phyloP scores from a whole-genome alignment of 2,888 invertebrate species.

The Coelopa pilipes region DNA sequence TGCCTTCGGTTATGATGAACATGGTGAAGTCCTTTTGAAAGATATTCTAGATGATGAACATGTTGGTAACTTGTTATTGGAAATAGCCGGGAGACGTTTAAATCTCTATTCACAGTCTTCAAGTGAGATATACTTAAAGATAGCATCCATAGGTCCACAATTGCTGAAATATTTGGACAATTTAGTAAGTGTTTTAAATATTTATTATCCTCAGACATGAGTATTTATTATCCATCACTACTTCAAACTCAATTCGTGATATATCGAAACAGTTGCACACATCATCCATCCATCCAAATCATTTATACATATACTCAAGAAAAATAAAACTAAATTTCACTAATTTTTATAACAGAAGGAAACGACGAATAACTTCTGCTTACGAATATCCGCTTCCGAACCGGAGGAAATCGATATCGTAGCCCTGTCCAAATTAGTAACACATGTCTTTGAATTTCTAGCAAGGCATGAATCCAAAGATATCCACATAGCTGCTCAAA shows the following conservation, averaged over 20 bases:
- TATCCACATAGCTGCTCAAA: slow-evolving; percentile 67
- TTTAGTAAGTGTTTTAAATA: slow-evolving; percentile 68
- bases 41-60: slow-evolving; percentile 76
- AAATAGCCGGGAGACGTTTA: slow-evolving; percentile 84
- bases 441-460: slow-evolving; percentile 65
- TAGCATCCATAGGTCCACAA: slow-evolving; percentile 81
- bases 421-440: slow-evolving; percentile 64
- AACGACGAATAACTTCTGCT: slow-evolving; percentile 39
- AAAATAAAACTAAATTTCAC: neutral
- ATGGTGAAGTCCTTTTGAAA: slow-evolving; percentile 73
- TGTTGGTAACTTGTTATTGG: slow-evolving; percentile 78
- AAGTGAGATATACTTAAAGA: slow-evolving; percentile 72
- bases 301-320: neutral
- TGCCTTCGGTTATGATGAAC: slow-evolving; percentile 72
- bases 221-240: slow-evolving; percentile 39
- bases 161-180: slow-evolving; percentile 81
- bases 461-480: slow-evolving; percentile 60
- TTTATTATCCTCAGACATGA: slow-evolving; percentile 50
- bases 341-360: slow-evolving; percentile 37
- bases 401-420: slow-evolving; percentile 60
- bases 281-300: no score
- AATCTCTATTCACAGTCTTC: slow-evolving; percentile 74
- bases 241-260: neutral
- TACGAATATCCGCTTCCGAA: slow-evolving; percentile 57
- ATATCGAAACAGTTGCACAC: no score